phyloP scores from a whole-genome alignment of 2,113 vertebrate genomes.

The Dicerorhinus sumatrensis region DNA sequence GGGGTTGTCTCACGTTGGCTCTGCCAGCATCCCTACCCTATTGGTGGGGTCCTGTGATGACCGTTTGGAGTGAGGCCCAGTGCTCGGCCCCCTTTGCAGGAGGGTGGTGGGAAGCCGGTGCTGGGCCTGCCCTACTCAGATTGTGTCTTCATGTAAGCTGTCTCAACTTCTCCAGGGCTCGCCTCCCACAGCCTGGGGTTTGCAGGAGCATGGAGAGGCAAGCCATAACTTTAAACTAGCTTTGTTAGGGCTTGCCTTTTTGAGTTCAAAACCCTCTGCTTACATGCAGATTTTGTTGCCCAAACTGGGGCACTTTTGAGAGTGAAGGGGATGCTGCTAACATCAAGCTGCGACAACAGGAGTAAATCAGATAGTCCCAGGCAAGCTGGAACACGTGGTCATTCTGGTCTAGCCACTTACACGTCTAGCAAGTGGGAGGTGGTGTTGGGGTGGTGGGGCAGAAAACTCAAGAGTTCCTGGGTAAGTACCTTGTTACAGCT shows the following conservation, averaged over 20 bases:
- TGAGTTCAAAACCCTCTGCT: neutral
- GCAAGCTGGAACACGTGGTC: neutral
- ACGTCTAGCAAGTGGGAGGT: no score
- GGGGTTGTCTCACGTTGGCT: neutral
- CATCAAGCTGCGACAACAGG: neutral
- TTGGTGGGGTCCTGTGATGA: neutral
- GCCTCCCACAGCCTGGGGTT: neutral
- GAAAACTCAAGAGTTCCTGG: neutral
- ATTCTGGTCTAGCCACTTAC: neutral
- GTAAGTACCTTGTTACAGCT: neutral
- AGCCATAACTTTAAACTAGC: neutral
- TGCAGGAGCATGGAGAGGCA: neutral
- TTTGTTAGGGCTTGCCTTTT: neutral
- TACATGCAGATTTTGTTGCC: neutral
- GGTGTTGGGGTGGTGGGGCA: neutral
- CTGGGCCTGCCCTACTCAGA: neutral
- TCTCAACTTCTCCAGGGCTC: neutral
- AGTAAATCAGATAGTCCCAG: neutral
- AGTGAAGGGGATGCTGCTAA: neutral
- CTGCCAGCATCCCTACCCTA: neutral
- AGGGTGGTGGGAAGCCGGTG: neutral
- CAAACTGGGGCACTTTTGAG: neutral
- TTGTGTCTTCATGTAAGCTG: neutral
- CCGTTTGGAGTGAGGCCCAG: neutral
- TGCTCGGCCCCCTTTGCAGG: neutral